Evolutionary conservation across 2,113 vertebrate species (phyloP), one percentile per base, ranked within the genome.

Genomic region (Crypturellus undulatus): DNA sequence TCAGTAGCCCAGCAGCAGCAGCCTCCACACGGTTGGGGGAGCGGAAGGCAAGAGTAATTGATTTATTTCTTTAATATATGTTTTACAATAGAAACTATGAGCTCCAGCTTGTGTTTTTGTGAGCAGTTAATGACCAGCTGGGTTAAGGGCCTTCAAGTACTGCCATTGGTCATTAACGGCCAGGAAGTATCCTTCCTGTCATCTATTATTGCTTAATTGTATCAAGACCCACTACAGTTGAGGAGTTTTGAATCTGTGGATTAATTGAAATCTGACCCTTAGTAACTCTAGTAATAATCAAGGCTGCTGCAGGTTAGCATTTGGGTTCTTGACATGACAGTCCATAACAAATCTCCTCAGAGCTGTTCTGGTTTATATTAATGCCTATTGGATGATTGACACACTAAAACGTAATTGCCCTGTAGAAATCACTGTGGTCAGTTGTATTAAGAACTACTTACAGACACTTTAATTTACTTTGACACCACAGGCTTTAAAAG

Each of bases 181-280:
- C 97, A 91, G 90, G 75, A 96, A 92, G 87, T 94, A 77, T 91
- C 75, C 54, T 90, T 96, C 88, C 75, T 95, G 88, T 71, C 87
- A 90, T 93, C 96, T 76, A n/a, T 94, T 96, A 94, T 52, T 89
- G 65, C 90, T 89, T 96, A 96, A 96, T 96, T 95, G 92, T 93
- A 84, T 82, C 88, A 96, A 93, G 94, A 87, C 76, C 62, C 36
- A 79, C 88, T 89, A 28, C 65, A 75, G 64, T n/a, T 56, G 70
- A 93, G 63, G 78, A 93, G 75, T 95, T 83, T 89, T 92, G 90
- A 96, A 94, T 70, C 79, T 85, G 54, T 10, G 3, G 60, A 96
- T 97, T 93, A 95, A 94, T 94, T 92, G 84, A 93, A 93, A 91
- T 95, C 76, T 96, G 91, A 94, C 75, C 89, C 89, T 94, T 82